Base-by-base conservation (phyloP, 2,797 vertebrate genomes). In the Coilia nasus region DNA sequence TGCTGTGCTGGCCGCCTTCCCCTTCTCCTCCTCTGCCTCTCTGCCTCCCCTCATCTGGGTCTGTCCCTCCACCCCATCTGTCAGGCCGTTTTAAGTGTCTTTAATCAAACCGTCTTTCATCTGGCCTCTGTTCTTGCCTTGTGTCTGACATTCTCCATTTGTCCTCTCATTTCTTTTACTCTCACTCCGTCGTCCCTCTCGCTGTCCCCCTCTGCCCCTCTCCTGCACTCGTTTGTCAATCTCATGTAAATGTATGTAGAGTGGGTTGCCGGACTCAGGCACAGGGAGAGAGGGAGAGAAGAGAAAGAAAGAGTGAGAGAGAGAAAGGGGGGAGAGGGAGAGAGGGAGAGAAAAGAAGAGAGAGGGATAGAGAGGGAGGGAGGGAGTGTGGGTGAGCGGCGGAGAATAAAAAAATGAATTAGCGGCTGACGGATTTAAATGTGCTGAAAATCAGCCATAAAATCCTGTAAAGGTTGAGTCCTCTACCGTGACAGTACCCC, bases 241-340 rank as follows among this genome's bases (percentile, higher is more conserved):
- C 71, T 78, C 71, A 78, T 78, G 71, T 56, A 82, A 64, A 57
- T 57, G 81, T 56, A 44, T 78, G 71, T 60, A 81, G 81, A 59
- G 71, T 78, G 71, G 71, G 15, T 9, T 54, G 71, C 83, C 56
- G 35, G 35, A 78, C 35, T 17, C 28, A 67, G 86, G 87, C 75
- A 85, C 57, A 84, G 82, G 23, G 83, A 41, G 84, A 47, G 81
- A 71, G 75, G 4, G 44, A 83, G 19, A 60, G 62, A 64, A 83
- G 84, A 64, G 86, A 80, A 6, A 71, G 44, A 83, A 87, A 75
- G 84, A 89, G 31, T 81, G 31, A 83, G 67, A 57, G 59, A 86
- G 86, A 86, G 54, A 81, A 81, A 35, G 81, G n/a, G 78, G 35
- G 83, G 62, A 35, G 81, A 71, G 59, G 12, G 25, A 83, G 25